A percentile compares a stretch with the other conserved stretches of the same genome.
phyloP scores from a whole-genome alignment of 2,888 invertebrate genomes.

The Diarsia rubi region DNA sequence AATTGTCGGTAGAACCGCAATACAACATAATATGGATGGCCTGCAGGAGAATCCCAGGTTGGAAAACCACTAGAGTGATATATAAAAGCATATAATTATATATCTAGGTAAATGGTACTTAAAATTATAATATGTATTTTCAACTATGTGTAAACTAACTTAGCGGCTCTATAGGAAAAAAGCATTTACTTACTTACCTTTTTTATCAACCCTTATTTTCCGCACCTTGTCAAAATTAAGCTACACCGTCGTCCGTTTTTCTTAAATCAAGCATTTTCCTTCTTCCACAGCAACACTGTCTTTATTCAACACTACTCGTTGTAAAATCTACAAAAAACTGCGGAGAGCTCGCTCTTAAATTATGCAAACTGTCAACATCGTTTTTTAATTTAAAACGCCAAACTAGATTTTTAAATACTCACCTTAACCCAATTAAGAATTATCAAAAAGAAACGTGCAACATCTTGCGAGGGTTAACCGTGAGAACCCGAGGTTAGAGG shows the following conservation, averaged over 20 bases:
- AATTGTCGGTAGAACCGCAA: slow-evolving; percentile 18
- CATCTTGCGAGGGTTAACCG: slow-evolving; percentile 75
- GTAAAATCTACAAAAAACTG: slow-evolving; percentile 2
- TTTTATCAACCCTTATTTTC: neutral
- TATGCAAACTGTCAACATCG: slow-evolving; percentile 54
- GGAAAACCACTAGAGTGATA: neutral
- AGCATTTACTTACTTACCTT: neutral
- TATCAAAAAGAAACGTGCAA: slow-evolving; percentile 27
- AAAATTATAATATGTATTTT: neutral
- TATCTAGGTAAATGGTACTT: neutral
- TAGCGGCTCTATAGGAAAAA: neutral
- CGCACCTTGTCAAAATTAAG: neutral
- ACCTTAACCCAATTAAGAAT: slow-evolving; percentile 66
- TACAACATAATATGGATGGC: neutral
- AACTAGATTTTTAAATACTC: slow-evolving; percentile 64
- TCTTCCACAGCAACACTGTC: neutral
- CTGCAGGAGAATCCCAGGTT: neutral
- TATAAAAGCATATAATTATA: neutral
- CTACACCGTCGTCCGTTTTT: neutral
- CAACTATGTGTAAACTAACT: neutral
- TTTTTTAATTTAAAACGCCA: slow-evolving; percentile 37
- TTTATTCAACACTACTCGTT: neutral
- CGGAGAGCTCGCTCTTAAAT: slow-evolving; percentile 21
- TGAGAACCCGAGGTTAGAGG: slow-evolving; percentile 85
- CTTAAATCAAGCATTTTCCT: neutral